A percentile compares a stretch with the other conserved stretches of the same genome.
Evolutionary conservation across 2,888 invertebrate genomes (phyloP).

Genomic region (Trichogramma dendrolimi): DNA sequence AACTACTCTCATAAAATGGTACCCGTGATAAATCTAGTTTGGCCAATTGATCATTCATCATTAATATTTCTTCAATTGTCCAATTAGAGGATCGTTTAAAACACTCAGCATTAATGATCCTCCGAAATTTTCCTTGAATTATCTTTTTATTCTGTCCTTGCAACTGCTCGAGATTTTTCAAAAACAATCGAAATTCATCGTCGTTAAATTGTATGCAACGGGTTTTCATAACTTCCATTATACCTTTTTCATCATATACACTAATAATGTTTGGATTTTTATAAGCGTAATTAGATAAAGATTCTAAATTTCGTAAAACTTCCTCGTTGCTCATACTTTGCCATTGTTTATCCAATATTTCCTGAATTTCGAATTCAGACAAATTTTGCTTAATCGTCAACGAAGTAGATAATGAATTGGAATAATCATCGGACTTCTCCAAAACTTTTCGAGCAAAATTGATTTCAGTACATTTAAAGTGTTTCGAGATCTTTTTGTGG

Average conservation of each 20-base stretch:
- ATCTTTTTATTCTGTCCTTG: constrained; percentile 50
- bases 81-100: constrained; percentile 1
- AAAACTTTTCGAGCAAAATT: constrained; percentile 52
- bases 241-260: background rate
- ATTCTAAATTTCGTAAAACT: constrained; percentile 22
- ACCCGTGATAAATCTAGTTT: constrained; percentile 56
- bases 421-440: constrained; percentile 31
- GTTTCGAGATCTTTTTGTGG: background rate
- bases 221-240: constrained; percentile 14
- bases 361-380: constrained; percentile 41
- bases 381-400: constrained; percentile 16
- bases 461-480: constrained; percentile 45
- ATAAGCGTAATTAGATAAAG: constrained; percentile 12
- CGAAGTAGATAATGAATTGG: constrained; percentile 13
- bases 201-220: constrained; percentile 9
- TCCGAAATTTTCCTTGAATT: background rate
- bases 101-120: constrained; percentile 40
- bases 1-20: background rate
- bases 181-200: constrained; percentile 7
- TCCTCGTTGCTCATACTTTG: constrained; percentile 47
- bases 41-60: constrained; percentile 22
- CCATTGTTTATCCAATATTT: constrained; percentile 31
- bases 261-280: background rate
- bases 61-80: constrained; percentile 19
- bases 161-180: constrained; percentile 18